Base-by-base conservation (phyloP, 2,797 vertebrate species). In the Eleutherodactylus coqui region DNA sequence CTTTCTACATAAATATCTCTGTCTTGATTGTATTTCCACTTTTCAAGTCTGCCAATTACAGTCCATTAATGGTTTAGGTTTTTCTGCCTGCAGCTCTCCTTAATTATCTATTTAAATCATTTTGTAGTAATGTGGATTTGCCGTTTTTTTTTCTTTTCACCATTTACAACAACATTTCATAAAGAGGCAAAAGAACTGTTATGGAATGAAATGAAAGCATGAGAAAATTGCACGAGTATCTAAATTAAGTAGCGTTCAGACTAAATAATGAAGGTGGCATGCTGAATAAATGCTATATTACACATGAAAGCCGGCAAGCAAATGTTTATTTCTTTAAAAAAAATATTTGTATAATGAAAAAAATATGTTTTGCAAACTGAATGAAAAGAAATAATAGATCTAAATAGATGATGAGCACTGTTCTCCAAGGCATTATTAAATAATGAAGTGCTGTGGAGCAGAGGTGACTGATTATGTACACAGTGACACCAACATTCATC, bases 131-230 rank as follows among this genome's bases (percentile, higher is more conserved):
- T 16, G 49, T 19, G 49, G 49, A 16, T 51, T 51, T 51, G 16
- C 14, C 1, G 14, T 34, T 67, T 67, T 27, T 62, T 67, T 16
- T 7, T 2, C 34, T 49, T 75, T 27, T 34, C n/a, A n/a, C 19
- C n/a, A 45, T 86, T 55, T 86, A 69, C 73, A 83, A 58, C 58
- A 77, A 70, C 72, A 78, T 78, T 86, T 77, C 47, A 47, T 36
- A 78, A 86, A 78, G 32, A 69, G 60, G 73, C 45, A 75, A 82
- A 58, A 45, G 34, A 70, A 76, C 62, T 70, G 47, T 36, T 73
- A 27, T 80, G 51, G 58, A 79, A 85, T 79, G 47, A 87, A 87
- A 78, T 60, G 73, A 69, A 70, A 78, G 49, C 60, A 47, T 83
- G 62, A 78, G 51, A 70, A 81, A 86, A 86, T 67, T 67, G 62